Percentiles rank a stretch among this genome's conserved stretches.
These are phyloP conservation scores for Chalcosyrphus nemorum DNA, from an alignment of 2,888 invertebrate genomes.

Conservation along the genomic window DNA sequence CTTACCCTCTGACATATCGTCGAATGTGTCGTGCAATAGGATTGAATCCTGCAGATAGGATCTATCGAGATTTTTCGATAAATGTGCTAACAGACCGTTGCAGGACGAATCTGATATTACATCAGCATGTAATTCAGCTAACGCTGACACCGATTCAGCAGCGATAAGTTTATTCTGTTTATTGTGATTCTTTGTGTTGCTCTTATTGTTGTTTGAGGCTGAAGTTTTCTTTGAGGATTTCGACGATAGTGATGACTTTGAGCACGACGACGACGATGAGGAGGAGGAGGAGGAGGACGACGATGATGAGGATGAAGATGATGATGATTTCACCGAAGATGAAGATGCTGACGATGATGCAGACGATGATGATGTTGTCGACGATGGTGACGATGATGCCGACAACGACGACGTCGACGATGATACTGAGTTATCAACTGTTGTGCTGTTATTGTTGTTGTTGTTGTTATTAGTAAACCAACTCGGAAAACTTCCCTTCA, in stretches of 20 bases:
- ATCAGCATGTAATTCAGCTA: constrained; percentile 75
- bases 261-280: constrained; percentile 66
- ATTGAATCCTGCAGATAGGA: constrained; percentile 80
- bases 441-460: constrained; percentile 73
- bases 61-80: constrained; percentile 79
- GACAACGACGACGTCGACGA: constrained; percentile 73
- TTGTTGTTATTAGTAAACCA: constrained; percentile 86
- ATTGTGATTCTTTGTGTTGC: constrained; percentile 71
- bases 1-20: constrained; percentile 82
- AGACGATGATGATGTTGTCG: constrained; percentile 66
- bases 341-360: constrained; percentile 56
- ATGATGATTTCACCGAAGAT: constrained; percentile 57
- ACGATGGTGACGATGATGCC: constrained; percentile 71
- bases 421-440: constrained; percentile 76
- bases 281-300: constrained; percentile 79
- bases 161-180: constrained; percentile 57
- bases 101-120: constrained; percentile 79
- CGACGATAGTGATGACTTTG: constrained; percentile 73
- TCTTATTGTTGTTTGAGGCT: constrained; percentile 74
- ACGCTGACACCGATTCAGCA: constrained; percentile 23
- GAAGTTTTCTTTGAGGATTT: constrained; percentile 77
- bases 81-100: constrained; percentile 79
- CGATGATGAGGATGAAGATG: constrained; percentile 73
- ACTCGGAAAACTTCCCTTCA: constrained; percentile 95
- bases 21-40: constrained; percentile 80